Evolutionary conservation across 2,113 vertebrate species (phyloP).

Genomic region (Paedocypris sp.): DNA sequence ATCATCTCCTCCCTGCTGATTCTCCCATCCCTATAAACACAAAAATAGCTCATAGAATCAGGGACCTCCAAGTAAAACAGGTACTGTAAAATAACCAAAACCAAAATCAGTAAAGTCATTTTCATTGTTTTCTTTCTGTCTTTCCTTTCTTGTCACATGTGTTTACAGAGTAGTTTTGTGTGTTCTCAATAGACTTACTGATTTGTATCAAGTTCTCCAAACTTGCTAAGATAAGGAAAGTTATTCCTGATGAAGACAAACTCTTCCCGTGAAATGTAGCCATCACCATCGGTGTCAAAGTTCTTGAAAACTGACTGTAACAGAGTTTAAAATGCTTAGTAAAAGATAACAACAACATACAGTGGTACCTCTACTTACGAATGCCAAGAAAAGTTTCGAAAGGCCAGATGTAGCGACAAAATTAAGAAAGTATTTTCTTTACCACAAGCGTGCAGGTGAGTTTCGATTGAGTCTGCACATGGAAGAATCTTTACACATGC

Average conservation of each 20-base stretch:
- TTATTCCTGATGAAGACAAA: constrained; percentile 83
- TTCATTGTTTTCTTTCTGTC: no score
- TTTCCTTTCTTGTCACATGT: no score
- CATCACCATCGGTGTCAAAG: constrained; percentile 78
- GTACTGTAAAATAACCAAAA: not conserved
- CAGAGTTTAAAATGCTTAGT: no score
- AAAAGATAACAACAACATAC: not conserved
- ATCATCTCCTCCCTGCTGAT: constrained; percentile 87
- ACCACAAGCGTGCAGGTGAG: no score
- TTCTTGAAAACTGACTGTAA: constrained; percentile 82
- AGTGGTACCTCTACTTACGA: no score
- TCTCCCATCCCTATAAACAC: constrained; percentile 67
- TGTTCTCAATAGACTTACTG: constrained; percentile 61
- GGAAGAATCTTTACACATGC: no score
- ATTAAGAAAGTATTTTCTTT: no score
- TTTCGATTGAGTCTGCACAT: no score
- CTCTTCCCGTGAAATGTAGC: constrained; percentile 81
- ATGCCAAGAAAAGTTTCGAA: no score
- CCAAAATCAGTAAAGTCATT: not conserved
- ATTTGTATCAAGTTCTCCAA: constrained; percentile 83
- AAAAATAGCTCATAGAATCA: not conserved
- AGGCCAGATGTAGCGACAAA: no score
- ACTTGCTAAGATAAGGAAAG: constrained; percentile 86
- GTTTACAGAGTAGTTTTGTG: not conserved
- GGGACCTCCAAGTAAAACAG: not conserved